Percentiles rank a stretch among this genome's conserved stretches.
Conservation (phyloP, 2,888 invertebrate species). For the Pyralis farinalis region DNA sequence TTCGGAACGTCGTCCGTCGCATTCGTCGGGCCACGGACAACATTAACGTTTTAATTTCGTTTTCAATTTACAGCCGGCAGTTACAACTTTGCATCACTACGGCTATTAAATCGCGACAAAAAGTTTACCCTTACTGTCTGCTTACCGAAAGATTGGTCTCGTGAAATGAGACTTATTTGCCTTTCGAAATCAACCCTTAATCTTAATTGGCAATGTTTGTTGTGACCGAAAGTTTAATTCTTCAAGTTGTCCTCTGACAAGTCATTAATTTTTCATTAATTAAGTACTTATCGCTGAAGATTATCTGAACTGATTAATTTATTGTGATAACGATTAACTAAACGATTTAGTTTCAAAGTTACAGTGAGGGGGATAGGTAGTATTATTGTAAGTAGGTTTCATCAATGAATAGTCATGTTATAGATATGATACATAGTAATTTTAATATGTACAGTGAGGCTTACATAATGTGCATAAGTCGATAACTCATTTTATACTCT, state of each 20-base stretch:
- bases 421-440: too few species aligned
- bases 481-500: too few species aligned
- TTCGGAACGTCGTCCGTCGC: conserved; percentile 27
- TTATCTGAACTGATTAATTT: conserved; percentile 19
- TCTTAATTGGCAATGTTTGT: conserved; percentile 23
- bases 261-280: conserved; percentile 29
- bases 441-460: too few species aligned
- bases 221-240: conserved; percentile 12
- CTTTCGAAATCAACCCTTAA: conserved; percentile 24
- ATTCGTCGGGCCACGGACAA: conserved; percentile 34
- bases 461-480: too few species aligned
- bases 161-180: conserved; percentile 9
- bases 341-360: too few species aligned
- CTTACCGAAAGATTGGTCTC: conserved; percentile 18
- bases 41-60: conserved; percentile 41
- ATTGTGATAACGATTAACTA: conserved; percentile 4
- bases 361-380: too few species aligned
- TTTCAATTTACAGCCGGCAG: conserved; percentile 39
- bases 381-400: too few species aligned
- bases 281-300: conserved; percentile 21
- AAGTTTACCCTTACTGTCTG: conserved; percentile 9
- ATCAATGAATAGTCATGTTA: too few species aligned
- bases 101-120: conserved; percentile 22
- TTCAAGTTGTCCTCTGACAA: conserved; percentile 17
- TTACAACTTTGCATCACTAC: conserved; percentile 25